Evolutionary conservation across 2,113 vertebrate species (phyloP), one percentile per base, ranked within the genome.

Genomic region (Helogale parvula): DNA sequence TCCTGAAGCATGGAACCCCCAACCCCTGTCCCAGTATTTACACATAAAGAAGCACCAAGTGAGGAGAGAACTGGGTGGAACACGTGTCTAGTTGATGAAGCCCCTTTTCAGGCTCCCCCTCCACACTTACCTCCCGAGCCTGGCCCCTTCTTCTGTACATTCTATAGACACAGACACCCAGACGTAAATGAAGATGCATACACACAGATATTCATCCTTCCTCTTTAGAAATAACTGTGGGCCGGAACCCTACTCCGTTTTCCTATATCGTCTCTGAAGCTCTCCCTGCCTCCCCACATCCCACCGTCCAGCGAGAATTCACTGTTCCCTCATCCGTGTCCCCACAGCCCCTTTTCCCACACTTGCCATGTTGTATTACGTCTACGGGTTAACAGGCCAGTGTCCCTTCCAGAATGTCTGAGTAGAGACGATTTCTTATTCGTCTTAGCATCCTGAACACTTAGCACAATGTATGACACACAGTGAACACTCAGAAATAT

Each of bases 151-250:
- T n/a, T 88, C 77, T n/a, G 27, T 8, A 23, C 19, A 1, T 35
- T 50, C 76, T 41, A 35, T 14, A 33, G 11, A 82, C 25, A 81
- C 57, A 31, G 7, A 82, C 23, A 33, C 31, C 27, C 6, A 63
- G 27, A 10, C 5, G 17, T 3, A 69, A 23, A 45, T 13, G 38
- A 2, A n/a, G 41, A 77, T 23, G 68, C 11, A 15, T 19, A 38
- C 35, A 79, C 6, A 60, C 0, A 50, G 60, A 69, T 31, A 72
- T 12, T 41, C 8, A 60, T 33, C 45, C 19, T 60, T 47, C n/a
- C 82, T 89, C 60, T 84, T 52, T 47, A 52, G 85, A 95, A 86
- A 77, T 33, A 74, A 35, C 25, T 63, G 60, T 80, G 35, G 88
- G 35, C 83, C 50, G n/a, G 66, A 77, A 23, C 4, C 13, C 50